Conservation (phyloP, 2,797 vertebrate genomes). For the Sebastiscus tertius region DNA sequence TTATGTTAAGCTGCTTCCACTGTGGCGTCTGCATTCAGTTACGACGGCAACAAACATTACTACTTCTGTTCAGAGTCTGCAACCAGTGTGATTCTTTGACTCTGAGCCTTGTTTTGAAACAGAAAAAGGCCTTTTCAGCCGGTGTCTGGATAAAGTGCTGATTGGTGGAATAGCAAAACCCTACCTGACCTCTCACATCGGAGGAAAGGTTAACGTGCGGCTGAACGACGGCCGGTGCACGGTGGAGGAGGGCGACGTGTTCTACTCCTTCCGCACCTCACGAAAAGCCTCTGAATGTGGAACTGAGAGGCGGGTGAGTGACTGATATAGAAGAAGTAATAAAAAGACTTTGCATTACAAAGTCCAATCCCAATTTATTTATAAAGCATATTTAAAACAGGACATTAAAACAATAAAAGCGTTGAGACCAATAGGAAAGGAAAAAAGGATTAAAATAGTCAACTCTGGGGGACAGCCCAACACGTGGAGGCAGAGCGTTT, state of each 20-base stretch:
- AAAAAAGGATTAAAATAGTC: no score
- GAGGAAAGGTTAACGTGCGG: conserved; percentile 53
- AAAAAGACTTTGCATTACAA: background rate
- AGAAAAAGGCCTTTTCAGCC: conserved; percentile 78
- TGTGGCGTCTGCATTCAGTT: background rate
- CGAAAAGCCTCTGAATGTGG: conserved; percentile 65
- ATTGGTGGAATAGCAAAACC: conserved; percentile 70
- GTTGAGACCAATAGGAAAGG: no score
- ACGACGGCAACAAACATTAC: background rate
- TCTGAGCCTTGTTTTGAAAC: background rate
- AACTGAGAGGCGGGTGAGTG: conserved; percentile 66
- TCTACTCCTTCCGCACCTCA: conserved; percentile 66
- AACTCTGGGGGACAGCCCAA: no score
- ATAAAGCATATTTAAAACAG: no score
- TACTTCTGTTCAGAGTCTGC: background rate
- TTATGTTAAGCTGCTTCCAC: background rate
- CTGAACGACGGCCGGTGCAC: conserved; percentile 76
- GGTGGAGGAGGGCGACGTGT: conserved; percentile 41
- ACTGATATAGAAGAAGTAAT: fast-evolving
- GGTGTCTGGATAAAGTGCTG: conserved; percentile 67
- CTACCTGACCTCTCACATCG: conserved; percentile 61
- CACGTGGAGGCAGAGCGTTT: no score
- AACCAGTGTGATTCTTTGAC: background rate
- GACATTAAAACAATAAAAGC: no score
- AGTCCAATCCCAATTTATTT: background rate